phyloP scores from a whole-genome alignment of 2,888 invertebrate genomes.

The Gastracanthus pulcherrimus region DNA sequence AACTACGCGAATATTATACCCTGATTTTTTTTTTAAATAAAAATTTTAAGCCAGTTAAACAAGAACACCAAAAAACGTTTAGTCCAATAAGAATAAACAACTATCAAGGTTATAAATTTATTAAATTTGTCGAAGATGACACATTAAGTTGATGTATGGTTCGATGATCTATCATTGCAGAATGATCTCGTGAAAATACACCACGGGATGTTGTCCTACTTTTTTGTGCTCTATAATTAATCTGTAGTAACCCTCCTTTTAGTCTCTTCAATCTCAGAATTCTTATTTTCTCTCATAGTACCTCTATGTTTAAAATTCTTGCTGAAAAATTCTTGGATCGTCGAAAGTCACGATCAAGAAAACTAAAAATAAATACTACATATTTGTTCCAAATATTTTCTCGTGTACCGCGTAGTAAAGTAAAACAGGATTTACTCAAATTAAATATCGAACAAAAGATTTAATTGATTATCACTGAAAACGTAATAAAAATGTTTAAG shows the following conservation, averaged over 20 bases:
- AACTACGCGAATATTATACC: not conserved
- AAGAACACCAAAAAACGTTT: not conserved
- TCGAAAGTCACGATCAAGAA: slow-evolving; percentile 50
- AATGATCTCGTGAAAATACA: not conserved
- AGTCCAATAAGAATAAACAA: not conserved
- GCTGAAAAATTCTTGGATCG: slow-evolving; percentile 43
- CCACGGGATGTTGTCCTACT: slow-evolving; percentile 1
- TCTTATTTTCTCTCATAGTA: not conserved
- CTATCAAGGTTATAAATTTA: not conserved
- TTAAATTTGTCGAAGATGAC: slow-evolving; percentile 19
- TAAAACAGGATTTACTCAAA: not conserved
- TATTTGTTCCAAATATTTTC: slow-evolving; percentile 53
- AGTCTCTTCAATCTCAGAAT: not conserved
- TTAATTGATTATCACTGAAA: not conserved
- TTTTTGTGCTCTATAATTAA: slow-evolving; percentile 41
- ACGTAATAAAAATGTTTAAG: not conserved
- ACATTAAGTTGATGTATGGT: slow-evolving; percentile 13
- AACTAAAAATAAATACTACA: slow-evolving; percentile 45
- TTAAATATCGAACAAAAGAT: not conserved
- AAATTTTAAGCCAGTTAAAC: not conserved
- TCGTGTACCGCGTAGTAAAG: slow-evolving; percentile 2
- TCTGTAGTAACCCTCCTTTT: not conserved
- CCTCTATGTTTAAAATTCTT: slow-evolving; percentile 16
- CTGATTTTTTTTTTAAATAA: not conserved
- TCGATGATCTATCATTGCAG: slow-evolving; percentile 8